Conservation (phyloP, 1,140 invertebrate genomes). For the Sycophaga agraensis region DNA sequence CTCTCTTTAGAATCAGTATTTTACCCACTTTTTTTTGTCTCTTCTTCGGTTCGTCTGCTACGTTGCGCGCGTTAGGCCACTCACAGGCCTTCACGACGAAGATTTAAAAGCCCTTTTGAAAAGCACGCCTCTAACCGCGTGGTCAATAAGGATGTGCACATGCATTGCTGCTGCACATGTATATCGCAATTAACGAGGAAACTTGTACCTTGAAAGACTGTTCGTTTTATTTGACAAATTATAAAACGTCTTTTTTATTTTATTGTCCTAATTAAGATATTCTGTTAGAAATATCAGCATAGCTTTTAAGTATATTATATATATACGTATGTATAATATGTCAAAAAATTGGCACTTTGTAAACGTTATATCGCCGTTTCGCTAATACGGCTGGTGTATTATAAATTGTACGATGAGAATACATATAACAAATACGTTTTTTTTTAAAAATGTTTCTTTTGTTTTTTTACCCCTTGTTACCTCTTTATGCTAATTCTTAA, state of each 20-base stretch:
- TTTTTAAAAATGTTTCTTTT: conserved; percentile 15
- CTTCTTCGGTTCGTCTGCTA: too few species aligned
- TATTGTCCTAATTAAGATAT: conserved; percentile 1
- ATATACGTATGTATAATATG: neutral
- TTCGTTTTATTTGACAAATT: conserved; percentile 14
- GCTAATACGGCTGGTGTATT: conserved; percentile 13
- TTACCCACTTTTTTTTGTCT: too few species aligned
- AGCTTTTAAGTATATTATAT: too few species aligned
- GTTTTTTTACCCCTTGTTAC: too few species aligned
- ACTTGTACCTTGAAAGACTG: conserved; percentile 24
- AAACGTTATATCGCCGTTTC: conserved; percentile 13
- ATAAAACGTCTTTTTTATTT: conserved; percentile 10
- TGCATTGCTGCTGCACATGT: too few species aligned
- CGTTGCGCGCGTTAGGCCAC: too few species aligned
- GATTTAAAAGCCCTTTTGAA: too few species aligned
- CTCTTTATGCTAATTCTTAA: too few species aligned
- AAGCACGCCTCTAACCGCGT: too few species aligned
- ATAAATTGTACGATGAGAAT: conserved; percentile 17
- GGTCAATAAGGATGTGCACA: too few species aligned
- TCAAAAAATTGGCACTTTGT: conserved; percentile 11
- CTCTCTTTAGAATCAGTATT: conserved; percentile 19
- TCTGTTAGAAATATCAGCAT: conserved; percentile 1
- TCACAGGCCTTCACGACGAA: too few species aligned
- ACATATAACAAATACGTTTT: conserved; percentile 15
- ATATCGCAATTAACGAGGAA: neutral